These are phyloP conservation scores for Drymodes brunneopygia DNA, from an alignment of 2,113 vertebrate genomes.

Conservation along the genomic window DNA sequence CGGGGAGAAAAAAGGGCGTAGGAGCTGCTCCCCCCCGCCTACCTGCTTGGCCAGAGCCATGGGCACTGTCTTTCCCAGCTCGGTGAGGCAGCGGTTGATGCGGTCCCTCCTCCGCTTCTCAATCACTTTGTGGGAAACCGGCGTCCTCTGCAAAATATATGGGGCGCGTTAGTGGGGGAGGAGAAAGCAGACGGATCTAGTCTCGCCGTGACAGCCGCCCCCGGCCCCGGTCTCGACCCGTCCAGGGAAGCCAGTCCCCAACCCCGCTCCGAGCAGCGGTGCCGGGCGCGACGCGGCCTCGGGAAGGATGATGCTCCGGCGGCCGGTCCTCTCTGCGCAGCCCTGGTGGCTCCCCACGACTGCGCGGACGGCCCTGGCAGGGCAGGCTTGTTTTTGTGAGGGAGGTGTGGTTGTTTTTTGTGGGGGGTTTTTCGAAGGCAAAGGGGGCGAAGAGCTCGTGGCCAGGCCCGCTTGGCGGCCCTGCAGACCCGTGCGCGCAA, in stretches of 20 bases:
- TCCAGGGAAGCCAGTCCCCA: not conserved
- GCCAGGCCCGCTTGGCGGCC: not conserved
- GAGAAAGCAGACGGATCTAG: not conserved
- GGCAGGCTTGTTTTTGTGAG: not conserved
- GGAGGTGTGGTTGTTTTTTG: not conserved
- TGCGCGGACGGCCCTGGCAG: not conserved
- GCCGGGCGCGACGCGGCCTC: not conserved
- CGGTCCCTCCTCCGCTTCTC: conserved; percentile 93
- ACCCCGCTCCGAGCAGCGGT: not conserved
- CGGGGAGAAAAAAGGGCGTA: not conserved
- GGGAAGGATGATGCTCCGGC: not conserved
- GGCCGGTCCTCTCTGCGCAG: not conserved
- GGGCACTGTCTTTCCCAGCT: conserved; percentile 93
- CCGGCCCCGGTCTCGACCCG: not conserved
- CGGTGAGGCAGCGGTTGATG: conserved; percentile 93
- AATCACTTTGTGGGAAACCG: conserved; percentile 97
- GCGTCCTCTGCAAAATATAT: conserved; percentile 81
- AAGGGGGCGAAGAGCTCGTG: not conserved
- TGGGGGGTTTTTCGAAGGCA: not conserved
- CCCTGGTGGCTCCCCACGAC: not conserved
- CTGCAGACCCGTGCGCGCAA: conserved; percentile 15
- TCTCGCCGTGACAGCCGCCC: not conserved
- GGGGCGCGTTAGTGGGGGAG: not conserved
- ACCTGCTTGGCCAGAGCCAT: conserved; percentile 98
- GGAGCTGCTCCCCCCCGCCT: not conserved